Evolutionary conservation across 2,797 vertebrate species (phyloP), one percentile per base, ranked within the genome.

Genomic region (Antennarius maculatus): DNA sequence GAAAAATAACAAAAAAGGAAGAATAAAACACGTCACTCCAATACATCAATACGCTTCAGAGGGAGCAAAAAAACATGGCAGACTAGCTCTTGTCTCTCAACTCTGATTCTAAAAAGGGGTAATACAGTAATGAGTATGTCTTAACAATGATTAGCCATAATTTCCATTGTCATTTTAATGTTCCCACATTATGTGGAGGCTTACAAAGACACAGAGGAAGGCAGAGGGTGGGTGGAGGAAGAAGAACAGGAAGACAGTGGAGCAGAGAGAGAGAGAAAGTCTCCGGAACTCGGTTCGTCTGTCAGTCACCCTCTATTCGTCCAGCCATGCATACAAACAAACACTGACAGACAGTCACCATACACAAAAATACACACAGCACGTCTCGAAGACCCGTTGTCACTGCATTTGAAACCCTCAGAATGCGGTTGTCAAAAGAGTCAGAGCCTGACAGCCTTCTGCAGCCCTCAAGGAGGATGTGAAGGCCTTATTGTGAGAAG

Each of bases 101-200:
- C 86, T 85, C 84, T 83, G 77, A 76, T 88, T 89, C 85, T 70
- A 63, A 85, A 88, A 79, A 42, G 66, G 56, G 76, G 79, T 39
- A 39, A 39, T 39, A 39, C 68, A 46, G 85, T 93, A 92, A 93
- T 92, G 91, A 92, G 78, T 64, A 74, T 73, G 86, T 88, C 88
- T 92, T 92, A 89, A 89, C 74, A 86, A 86, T 90, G 93, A 93
- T 93, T 92, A 93, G 87, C 86, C 83, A 75, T 86, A 84, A 88
- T 92, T 91, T 92, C 79, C 81, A 92, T 93, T 93, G 90, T 93
- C 86, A 90, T 89, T 89, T 84, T 90, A 89, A 91, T 92, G 90
- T 80, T 87, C 76, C 79, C 71, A 80, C 88, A 89, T 90, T 90
- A 79, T 89, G 86, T 85, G 80, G 85, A 84, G 77, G 69, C 80